A percentile compares a stretch with the other conserved stretches of the same genome.
Evolutionary conservation across 2,113 vertebrate genomes (phyloP).

Genomic region (Platycercus adscitus): DNA sequence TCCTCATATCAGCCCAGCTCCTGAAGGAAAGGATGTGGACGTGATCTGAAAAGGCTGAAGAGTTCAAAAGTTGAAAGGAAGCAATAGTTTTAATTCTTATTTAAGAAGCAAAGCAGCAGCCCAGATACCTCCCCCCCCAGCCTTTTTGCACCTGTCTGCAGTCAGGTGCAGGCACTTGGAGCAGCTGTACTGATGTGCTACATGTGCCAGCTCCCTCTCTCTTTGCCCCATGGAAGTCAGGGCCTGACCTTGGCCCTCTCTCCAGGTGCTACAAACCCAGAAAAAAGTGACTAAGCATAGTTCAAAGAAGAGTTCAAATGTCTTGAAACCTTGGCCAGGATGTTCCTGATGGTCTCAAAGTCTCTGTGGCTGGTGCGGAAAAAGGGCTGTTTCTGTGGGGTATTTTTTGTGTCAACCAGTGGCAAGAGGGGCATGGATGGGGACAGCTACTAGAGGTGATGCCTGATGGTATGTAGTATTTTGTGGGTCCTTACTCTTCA

Average conservation of each 20-base stretch:
- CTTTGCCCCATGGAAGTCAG: neutral
- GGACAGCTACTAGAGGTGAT: neutral
- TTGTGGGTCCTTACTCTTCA: neutral
- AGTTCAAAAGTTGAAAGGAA: neutral
- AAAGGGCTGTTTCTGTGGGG: neutral
- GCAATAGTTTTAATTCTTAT: neutral
- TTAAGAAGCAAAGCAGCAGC: neutral
- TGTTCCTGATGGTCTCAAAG: neutral
- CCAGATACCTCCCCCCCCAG: neutral
- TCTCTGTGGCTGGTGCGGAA: neutral
- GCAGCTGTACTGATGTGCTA: fast-evolving
- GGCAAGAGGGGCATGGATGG: neutral
- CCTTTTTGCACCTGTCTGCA: neutral
- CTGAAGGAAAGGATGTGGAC: neutral
- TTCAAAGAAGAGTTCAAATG: neutral
- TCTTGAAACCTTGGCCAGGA: neutral
- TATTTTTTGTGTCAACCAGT: neutral
- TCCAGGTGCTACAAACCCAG: neutral
- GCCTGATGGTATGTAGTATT: neutral
- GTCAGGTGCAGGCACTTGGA: neutral
- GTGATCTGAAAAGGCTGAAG: neutral
- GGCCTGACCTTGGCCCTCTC: neutral
- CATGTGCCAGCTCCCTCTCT: neutral
- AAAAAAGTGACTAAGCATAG: neutral
- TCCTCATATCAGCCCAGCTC: neutral